Evolutionary conservation across 2,113 vertebrate genomes (phyloP).

Genomic region (Pseudopodoces humilis): DNA sequence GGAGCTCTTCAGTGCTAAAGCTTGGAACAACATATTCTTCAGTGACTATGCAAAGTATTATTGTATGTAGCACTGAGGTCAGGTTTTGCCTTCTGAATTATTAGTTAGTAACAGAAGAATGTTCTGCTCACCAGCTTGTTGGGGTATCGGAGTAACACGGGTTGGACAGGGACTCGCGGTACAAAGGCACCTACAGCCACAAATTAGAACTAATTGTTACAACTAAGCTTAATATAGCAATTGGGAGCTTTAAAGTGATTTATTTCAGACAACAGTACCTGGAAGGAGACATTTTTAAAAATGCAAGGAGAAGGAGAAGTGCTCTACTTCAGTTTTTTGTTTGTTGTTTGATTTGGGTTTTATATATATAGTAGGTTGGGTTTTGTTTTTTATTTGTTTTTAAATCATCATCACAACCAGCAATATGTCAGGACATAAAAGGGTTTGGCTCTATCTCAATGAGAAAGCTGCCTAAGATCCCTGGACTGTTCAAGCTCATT

Average conservation of each 20-base stretch:
- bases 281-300: background rate
- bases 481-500: background rate
- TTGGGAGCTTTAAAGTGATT: background rate
- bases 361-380: background rate
- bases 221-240: background rate
- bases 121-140: constrained; percentile 84
- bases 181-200: constrained; percentile 90
- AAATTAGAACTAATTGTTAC: background rate
- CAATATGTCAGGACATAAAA: background rate
- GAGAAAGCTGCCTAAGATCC: background rate
- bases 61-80: background rate
- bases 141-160: constrained; percentile 90
- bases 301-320: background rate
- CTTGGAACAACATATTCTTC: background rate
- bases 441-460: background rate
- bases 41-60: background rate
- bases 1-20: background rate
- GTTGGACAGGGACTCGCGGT: constrained; percentile 91
- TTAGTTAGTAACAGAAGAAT: background rate
- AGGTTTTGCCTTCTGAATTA: background rate
- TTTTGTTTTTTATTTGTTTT: background rate
- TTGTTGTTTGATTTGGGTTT: background rate
- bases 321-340: background rate
- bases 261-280: background rate
- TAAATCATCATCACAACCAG: background rate